Evolutionary conservation across 2,888 invertebrate species (phyloP), one percentile per base, ranked within the genome.

Genomic region (Cataglyphis albicans): DNA sequence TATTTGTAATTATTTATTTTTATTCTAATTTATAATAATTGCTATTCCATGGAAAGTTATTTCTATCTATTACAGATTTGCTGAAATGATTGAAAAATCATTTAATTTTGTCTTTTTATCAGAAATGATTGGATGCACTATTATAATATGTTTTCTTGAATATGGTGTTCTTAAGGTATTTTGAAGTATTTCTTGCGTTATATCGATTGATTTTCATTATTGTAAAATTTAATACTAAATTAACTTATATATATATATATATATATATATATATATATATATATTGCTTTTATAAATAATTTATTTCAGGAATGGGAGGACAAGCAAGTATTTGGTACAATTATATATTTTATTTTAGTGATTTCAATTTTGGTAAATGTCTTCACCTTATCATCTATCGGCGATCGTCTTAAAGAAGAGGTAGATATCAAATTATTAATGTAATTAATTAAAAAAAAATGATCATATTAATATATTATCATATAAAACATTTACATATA

Each of bases 111-210:
- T 93, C 86, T 85, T 90, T 92, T 32, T 90, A 88, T 81, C 85
- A 3, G 93, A 94, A 82, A 91, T 93, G 70, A 55, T 93, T 10
- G 92, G 93, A 15, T 93, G 93, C 63, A 93, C 93, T 1, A 76
- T 93, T 75, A 92, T 93, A 41, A 92, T 93, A 76, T 94, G 94
- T 81, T 92, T 93, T 44, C 86, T 93, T 9, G 93, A 91, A 83
- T 94, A 92, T 80, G 93, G 92, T 70, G 91, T 93, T 32, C 90
- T 94, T 18, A 64, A 84, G 86, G 89, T 89, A 81, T 18, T 41
- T 65, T 12, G 2, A 78, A 25, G n/a, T 18, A 74, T 25, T 18
- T 25, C 25, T 65, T 41, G 12, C 12, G 12, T 9, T 9, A 41
- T 32, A 41, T 32, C 10, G 12, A 63, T 29, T 2, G 18, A 12